Percentiles rank a stretch among this genome's conserved stretches.
Evolutionary conservation across 1,140 invertebrate genomes (phyloP).

Genomic region (Acromyrmex heyeri): DNA sequence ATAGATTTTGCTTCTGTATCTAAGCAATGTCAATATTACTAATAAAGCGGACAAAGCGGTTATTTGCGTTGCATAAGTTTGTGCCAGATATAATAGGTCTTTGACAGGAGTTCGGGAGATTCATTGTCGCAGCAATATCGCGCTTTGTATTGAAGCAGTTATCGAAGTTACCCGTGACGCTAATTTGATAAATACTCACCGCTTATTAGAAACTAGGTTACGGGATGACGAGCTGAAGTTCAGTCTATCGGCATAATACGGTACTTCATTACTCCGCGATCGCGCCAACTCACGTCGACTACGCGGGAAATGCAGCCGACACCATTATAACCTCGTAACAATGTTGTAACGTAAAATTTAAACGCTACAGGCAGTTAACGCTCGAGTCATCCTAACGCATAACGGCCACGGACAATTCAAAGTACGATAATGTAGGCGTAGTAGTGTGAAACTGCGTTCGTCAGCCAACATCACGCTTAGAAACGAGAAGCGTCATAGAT

Average conservation of each 20-base stretch:
- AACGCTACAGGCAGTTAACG: conserved; percentile 41
- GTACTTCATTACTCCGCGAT: conserved; percentile 52
- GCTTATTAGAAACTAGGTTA: conserved; percentile 65
- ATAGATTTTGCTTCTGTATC: background rate
- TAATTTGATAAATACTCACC: conserved; percentile 63
- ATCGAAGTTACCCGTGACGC: conserved; percentile 60
- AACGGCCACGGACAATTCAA: conserved; percentile 15
- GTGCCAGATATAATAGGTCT: conserved; percentile 29
- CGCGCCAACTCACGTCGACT: conserved; percentile 36
- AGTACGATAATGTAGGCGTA: background rate
- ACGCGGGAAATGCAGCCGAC: conserved; percentile 30
- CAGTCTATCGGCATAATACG: conserved; percentile 48
- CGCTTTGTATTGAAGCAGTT: conserved; percentile 56
- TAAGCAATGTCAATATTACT: conserved; percentile 22
- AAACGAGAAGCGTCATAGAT: background rate
- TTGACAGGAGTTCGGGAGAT: conserved; percentile 27
- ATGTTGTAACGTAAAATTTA: conserved; percentile 38
- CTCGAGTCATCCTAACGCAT: conserved; percentile 6
- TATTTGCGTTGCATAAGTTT: conserved; percentile 20
- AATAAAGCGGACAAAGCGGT: background rate
- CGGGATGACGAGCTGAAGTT: conserved; percentile 41
- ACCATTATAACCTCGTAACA: conserved; percentile 16
- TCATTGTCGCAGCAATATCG: conserved; percentile 56
- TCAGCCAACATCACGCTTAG: background rate
- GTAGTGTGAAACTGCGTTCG: conserved; percentile 3